These are phyloP conservation scores for Limnothrissa miodon DNA, from an alignment of 2,113 vertebrate species.

Conservation along the genomic window DNA sequence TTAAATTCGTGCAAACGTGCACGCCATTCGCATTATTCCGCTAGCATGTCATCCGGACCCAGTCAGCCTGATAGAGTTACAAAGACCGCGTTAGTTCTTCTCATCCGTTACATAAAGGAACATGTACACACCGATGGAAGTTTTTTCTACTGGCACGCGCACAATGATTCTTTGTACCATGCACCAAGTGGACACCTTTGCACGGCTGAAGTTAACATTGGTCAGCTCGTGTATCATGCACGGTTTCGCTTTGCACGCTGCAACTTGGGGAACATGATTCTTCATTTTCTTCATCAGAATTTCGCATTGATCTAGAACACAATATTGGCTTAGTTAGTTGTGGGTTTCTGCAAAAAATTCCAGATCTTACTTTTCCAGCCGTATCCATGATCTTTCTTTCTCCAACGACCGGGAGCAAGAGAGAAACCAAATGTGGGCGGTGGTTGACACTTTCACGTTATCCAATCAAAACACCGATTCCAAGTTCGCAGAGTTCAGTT, in stretches of 20 bases:
- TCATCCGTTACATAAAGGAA: neutral
- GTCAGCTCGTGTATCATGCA: neutral
- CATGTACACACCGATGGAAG: neutral
- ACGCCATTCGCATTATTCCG: neutral
- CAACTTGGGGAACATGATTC: neutral
- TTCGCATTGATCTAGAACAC: neutral
- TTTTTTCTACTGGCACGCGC: neutral
- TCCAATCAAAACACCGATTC: conserved; percentile 3
- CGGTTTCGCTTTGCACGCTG: neutral
- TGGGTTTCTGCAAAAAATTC: neutral
- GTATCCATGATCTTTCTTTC: conserved; percentile 63
- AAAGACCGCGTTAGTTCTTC: neutral
- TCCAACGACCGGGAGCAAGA: neutral
- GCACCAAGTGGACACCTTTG: neutral
- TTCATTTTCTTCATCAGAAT: neutral
- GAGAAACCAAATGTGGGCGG: neutral
- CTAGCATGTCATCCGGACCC: neutral
- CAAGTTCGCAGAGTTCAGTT: neutral
- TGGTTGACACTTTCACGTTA: neutral
- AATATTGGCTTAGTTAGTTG: neutral
- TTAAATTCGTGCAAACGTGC: neutral
- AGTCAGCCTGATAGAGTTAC: neutral
- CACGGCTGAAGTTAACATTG: neutral
- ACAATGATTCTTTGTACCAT: neutral
- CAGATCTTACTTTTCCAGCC: conserved; percentile 63